Evolutionary conservation across 2,888 invertebrate species (phyloP), one percentile per base, ranked within the genome.

Genomic region (Lacanobia wlatinum): DNA sequence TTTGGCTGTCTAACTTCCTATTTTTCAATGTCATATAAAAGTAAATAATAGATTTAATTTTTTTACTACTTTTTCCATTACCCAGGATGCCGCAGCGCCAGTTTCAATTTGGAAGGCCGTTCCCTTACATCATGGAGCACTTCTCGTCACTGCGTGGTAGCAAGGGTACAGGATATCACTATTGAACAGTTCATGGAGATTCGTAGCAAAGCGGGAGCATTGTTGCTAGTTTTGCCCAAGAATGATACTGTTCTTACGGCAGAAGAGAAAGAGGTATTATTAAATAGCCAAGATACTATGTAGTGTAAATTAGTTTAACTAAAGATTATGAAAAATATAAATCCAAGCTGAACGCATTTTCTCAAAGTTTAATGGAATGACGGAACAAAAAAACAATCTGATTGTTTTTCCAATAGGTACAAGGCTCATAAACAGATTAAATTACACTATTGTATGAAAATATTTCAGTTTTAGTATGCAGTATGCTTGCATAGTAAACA

Each of bases 91-190:
- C 97, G 99, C 82, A 98, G 97, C 89, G 97, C 99, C 21, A 97
- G 98, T 23, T 97, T 99, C 84, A 99, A 98, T 87, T 96, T 99
- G 84, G 99, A 99, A 95, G 99, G 98, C 12, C 97, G 98, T 84
- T 98, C 99, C 0, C 93, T 99, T 6, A 97, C 97, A 67, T 97
- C 98, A 40, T 98, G 98, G 98, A 97, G 97, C 88, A 98, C 98
- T 21, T 97, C 98, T n/a, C 97, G 99, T 58, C 98, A 99, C 92
- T 99, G 99, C 92, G 97, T 99, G 3, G 97, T 99, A 21, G 97
- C 98, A 5, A 97, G 97, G 82, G 95, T 99, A 46, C 97, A 98
- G 86, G 98, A 99, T 87, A 96, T 99, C 78, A 97, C 98, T 0
- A 96, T 98, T 59, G 98, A 98, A 67, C 97, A 97, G 87, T 98